Evolutionary conservation across 2,888 invertebrate species (phyloP).

Genomic region (Diogma glabrata): DNA sequence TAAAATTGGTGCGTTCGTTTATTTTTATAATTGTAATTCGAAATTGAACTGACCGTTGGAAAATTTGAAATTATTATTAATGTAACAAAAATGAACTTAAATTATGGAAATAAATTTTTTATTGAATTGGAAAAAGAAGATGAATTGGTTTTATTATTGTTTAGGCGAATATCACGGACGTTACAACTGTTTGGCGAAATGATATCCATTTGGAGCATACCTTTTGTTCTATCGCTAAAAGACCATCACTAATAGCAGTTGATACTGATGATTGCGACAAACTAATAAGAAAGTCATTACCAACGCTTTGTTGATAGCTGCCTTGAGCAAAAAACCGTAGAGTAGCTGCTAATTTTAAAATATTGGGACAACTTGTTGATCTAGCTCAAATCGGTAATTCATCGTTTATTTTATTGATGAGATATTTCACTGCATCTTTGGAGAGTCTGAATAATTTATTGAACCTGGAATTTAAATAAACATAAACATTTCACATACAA

Average conservation of each 20-base stretch:
- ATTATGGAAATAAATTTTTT: no score
- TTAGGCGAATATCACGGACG: no score
- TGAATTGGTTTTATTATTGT: no score
- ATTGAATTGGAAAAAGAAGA: no score
- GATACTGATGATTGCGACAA: neutral
- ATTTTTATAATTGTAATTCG: no score
- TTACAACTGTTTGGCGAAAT: neutral
- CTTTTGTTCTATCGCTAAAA: neutral
- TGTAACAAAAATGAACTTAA: no score
- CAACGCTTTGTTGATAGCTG: neutral
- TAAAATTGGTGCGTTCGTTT: no score
- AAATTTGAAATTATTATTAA: no score
- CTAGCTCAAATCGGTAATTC: neutral
- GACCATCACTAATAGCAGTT: neutral
- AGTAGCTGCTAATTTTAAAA: neutral
- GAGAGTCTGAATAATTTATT: neutral
- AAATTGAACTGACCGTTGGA: no score
- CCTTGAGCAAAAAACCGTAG: neutral
- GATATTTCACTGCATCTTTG: neutral
- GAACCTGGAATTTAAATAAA: neutral
- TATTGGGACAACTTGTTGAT: neutral
- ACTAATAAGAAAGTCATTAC: neutral
- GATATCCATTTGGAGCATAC: conserved; percentile 1
- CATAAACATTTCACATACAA: no score
- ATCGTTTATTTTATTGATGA: neutral